Percentiles rank a stretch among this genome's conserved stretches.
phyloP scores from a whole-genome alignment of 2,888 invertebrate genomes.

The Cantharis rufa region DNA sequence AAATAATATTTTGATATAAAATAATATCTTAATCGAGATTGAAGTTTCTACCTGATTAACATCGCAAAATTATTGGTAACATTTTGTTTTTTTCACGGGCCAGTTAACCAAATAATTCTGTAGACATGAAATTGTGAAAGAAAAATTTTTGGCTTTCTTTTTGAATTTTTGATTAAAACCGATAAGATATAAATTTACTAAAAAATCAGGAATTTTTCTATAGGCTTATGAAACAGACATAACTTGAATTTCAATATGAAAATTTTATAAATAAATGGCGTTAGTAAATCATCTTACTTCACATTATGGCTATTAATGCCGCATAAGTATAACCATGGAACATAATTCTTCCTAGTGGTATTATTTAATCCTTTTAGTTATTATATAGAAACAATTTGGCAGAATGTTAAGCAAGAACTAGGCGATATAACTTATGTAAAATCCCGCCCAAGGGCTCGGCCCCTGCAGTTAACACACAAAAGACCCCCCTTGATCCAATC shows the following conservation, averaged over 20 bases:
- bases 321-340: not conserved
- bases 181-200: not conserved
- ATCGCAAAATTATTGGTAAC: not conserved
- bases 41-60: not conserved
- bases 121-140: not conserved
- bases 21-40: not conserved
- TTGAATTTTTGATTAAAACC: not conserved
- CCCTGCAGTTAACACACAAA: slow-evolving; percentile 53
- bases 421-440: slow-evolving; percentile 45
- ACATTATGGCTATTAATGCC: not conserved
- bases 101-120: not conserved
- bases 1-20: not conserved
- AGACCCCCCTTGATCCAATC: slow-evolving; percentile 50
- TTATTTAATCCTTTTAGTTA: not conserved
- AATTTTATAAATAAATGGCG: not conserved
- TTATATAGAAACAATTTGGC: slow-evolving; percentile 8
- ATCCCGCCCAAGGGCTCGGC: slow-evolving; percentile 50
- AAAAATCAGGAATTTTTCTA: not conserved
- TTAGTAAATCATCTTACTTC: not conserved
- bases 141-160: not conserved
- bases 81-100: not conserved
- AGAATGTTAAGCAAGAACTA: slow-evolving; percentile 35
- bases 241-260: not conserved
- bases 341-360: not conserved
- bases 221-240: not conserved